Percentiles rank a stretch among this genome's conserved stretches.
phyloP scores from a whole-genome alignment of 2,797 vertebrate species.

The Brachyrhaphis roseni region DNA sequence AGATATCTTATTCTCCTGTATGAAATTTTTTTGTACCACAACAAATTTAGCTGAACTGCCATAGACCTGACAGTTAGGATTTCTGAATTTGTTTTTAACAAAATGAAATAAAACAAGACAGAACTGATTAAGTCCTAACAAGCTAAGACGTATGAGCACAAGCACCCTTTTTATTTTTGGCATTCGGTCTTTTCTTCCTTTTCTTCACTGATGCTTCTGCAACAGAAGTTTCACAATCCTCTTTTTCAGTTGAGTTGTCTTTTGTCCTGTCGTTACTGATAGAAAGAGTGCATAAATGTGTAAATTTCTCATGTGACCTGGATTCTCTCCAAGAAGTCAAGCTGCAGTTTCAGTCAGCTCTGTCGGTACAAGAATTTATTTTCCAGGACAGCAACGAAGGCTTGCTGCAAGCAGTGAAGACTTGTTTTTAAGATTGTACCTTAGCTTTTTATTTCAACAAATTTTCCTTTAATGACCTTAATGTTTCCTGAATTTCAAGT shows the following conservation, averaged over 20 bases:
- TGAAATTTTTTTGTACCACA: not conserved
- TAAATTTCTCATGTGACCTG: not conserved
- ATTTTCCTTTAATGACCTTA: not conserved
- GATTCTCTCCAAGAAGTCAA: not conserved
- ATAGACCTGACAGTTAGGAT: not conserved
- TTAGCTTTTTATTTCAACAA: not conserved
- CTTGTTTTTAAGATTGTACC: not conserved
- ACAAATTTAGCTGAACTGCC: not conserved
- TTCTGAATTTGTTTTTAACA: not conserved
- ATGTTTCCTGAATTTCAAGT: not conserved
- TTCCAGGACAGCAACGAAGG: not conserved
- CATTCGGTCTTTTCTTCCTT: not conserved
- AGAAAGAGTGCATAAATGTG: constrained; percentile 3
- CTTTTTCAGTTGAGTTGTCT: constrained; percentile 6
- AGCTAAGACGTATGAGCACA: not conserved
- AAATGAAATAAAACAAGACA: not conserved
- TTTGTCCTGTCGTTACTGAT: not conserved
- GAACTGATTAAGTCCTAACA: not conserved
- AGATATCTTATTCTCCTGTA: not conserved
- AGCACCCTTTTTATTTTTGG: not conserved
- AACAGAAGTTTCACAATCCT: constrained; percentile 1
- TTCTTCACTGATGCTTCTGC: not conserved
- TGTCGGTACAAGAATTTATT: not conserved
- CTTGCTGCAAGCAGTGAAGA: not conserved
- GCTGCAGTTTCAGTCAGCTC: not conserved